A percentile compares a stretch with the other conserved stretches of the same genome.
phyloP scores from a whole-genome alignment of 2,797 vertebrate genomes.

The Chrysocyon brachyurus region DNA sequence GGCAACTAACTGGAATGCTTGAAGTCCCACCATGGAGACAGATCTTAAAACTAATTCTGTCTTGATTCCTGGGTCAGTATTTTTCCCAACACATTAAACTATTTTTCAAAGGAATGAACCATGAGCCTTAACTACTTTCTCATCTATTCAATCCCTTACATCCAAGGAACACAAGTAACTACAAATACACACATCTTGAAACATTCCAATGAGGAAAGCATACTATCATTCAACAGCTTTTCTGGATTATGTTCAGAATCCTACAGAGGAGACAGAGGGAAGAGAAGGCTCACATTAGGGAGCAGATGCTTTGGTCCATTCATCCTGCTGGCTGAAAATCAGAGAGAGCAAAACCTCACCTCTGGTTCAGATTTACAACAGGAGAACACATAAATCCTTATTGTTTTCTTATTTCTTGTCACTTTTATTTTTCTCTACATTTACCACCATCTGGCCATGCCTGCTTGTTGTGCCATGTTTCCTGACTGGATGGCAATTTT shows the following conservation, averaged over 20 bases:
- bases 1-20: background rate
- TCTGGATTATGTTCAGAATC: background rate
- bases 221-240: background rate
- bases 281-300: background rate
- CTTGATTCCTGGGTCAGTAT: background rate
- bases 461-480: background rate
- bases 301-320: background rate
- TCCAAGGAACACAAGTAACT: background rate
- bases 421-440: slow-evolving; percentile 58
- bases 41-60: background rate
- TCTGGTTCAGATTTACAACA: background rate
- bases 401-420: background rate
- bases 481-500: slow-evolving; percentile 46
- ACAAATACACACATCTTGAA: background rate
- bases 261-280: background rate
- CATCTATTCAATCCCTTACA: background rate
- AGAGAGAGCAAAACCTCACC: background rate
- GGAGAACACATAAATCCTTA: background rate
- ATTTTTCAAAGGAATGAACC: background rate
- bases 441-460: slow-evolving; percentile 56
- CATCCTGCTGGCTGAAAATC: background rate
- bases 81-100: background rate
- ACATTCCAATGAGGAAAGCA: background rate
- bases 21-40: background rate
- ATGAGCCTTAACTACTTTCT: background rate